Evolutionary conservation across 2,113 vertebrate genomes (phyloP), one percentile per base, ranked within the genome.

Genomic region (Sceloporus undulatus): DNA sequence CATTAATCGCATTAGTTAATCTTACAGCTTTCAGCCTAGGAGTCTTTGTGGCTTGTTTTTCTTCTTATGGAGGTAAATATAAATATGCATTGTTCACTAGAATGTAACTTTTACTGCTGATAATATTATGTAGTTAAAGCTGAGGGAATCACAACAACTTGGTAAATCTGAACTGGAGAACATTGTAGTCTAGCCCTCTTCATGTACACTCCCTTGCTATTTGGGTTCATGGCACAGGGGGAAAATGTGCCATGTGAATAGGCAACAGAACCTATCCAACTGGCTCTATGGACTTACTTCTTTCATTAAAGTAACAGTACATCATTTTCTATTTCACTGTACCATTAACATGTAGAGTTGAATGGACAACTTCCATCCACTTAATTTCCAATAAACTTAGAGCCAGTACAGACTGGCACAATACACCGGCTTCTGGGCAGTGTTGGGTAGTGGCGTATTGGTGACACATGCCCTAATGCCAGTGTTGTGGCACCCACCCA

Each of bases 1-100:
- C 85, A 79, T 86, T 86, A 79, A 86, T 86, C 59, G 75, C 75
- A 86, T 86, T 86, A 86, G 62, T 86, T 86, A 86, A 86, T 86
- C 85, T 86, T 86, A 34, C 42, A 34, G 56, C 85, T 86, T 85
- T 79, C 85, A 78, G 75, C 40, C 62, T 86, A 66, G 68, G 85
- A 40, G 48, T 68, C 65, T 79, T 68, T 66, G 75, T 86, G 38
- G 62, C 62, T 86, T 79, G 62, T 86, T 86, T 79, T 76, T 59
- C 83, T 85, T 66, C 52, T 78, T 21, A 52, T 68, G 40, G 62
- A 9, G 52, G 38, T 79, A 68, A 86, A 86, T 29, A 52, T 52
- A 68, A 85, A 78, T 66, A 18, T 85, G 75, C 56, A 23, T 85
- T 85, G 23, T 52, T 79, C 62, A 18, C 42, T 6, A 38, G 59